Evolutionary conservation across 2,888 invertebrate genomes (phyloP), one percentile per base, ranked within the genome.

Genomic region (Mechanitis mazaeus): DNA sequence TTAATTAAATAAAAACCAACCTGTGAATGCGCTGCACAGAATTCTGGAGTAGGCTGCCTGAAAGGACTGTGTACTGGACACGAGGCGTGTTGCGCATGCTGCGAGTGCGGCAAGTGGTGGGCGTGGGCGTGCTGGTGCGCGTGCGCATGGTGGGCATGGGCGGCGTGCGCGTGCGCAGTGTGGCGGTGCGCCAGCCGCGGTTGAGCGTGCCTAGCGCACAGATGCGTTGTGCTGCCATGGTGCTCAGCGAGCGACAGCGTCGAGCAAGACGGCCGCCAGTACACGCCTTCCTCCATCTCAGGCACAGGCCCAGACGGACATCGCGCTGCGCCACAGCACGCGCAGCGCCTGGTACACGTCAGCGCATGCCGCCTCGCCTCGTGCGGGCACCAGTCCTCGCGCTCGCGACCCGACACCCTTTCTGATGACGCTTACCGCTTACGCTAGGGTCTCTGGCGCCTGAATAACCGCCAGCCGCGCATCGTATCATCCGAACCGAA

Each of bases 51-150:
- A 33, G 88, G 89, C 72, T 93, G 94, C 68, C 94, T 88, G 81
- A 93, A 94, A 35, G 94, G 94, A 76, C 94, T 94, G 86, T 94
- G 94, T 75, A 94, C 94, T 55, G 94, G 94, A 76, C 94, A 94
- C 75, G 93, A 91, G 77, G 80, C 73, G 72, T 84, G 85, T 66
- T 81, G 81, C 75, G 83, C 89, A 71, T 84, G 85, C 66, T 81
- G 81, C 75, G 83, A 88, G 86, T 80, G 85, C 76, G 75, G 87
- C 73, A 79, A 77, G 73, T 83, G 91, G 71, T 83, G 88, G 73
- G 81, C 81, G 74, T 85, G 83, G 83, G 88, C 92, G 84, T 77
- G 91, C 38, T 81, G 72, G 72, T 83, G 86, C 45, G 83, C 65
- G 75, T 75, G 84, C 79, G 69, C 80, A 77, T 73, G 84, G 73